Evolutionary conservation across 2,888 invertebrate genomes (phyloP).

Genomic region (Oscheius onirici): DNA sequence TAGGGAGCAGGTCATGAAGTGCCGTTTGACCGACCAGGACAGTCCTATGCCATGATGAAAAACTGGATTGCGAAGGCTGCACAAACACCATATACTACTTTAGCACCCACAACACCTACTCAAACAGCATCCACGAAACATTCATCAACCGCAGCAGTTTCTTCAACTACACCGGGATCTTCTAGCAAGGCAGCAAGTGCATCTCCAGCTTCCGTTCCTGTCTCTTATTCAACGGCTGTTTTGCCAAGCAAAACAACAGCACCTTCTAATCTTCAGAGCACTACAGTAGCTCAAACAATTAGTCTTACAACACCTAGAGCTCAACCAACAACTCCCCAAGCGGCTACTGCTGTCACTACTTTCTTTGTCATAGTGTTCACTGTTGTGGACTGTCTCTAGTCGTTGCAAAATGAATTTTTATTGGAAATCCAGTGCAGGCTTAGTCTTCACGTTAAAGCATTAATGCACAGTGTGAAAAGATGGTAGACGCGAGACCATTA

Average conservation of each 20-base stretch:
- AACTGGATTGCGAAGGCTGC: slow-evolving; percentile 37
- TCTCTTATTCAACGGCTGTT: too few relatives aligned
- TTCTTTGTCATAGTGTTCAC: neutral
- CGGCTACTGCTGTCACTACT: neutral
- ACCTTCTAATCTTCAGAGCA: too few relatives aligned
- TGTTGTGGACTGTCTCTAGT: neutral
- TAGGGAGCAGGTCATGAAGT: slow-evolving; percentile 48
- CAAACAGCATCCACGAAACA: neutral
- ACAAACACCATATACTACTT: neutral
- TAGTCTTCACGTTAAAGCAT: too few relatives aligned
- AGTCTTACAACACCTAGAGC: neutral
- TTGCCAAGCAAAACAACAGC: too few relatives aligned
- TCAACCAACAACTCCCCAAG: slow-evolving; percentile 2
- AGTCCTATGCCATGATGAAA: slow-evolving; percentile 47
- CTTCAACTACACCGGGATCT: too few relatives aligned
- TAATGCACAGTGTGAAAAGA: too few relatives aligned
- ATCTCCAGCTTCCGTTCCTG: too few relatives aligned
- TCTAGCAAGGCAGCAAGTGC: too few relatives aligned
- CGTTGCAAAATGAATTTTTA: neutral
- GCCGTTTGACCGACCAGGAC: slow-evolving; percentile 49
- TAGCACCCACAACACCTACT: neutral
- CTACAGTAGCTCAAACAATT: neutral
- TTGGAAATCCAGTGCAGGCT: slow-evolving; percentile 5
- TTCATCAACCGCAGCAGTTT: neutral
- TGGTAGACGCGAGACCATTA: too few relatives aligned